Evolutionary conservation across 1,140 invertebrate genomes (phyloP).

Genomic region (Drosophila gunungcola): DNA sequence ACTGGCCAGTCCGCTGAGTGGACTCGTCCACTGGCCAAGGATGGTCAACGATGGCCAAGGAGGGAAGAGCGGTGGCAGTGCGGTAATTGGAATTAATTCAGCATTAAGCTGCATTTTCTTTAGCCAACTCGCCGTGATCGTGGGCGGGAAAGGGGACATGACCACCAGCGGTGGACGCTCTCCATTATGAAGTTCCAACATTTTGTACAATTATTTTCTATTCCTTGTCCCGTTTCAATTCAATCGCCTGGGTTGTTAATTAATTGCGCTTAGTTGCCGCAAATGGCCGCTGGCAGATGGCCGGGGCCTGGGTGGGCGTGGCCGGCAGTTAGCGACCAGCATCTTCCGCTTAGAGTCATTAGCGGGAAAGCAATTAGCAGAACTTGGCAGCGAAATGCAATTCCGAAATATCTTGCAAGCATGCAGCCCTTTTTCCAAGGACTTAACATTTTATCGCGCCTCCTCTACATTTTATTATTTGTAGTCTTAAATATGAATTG

Average conservation of each 20-base stretch:
- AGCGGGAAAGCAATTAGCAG: slow-evolving; percentile 55
- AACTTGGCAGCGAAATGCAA: slow-evolving; percentile 43
- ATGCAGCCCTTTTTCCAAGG: neutral
- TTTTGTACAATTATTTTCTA: slow-evolving; percentile 82
- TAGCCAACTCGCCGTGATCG: slow-evolving; percentile 56
- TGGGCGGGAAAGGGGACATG: slow-evolving; percentile 21
- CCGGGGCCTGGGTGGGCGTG: slow-evolving; percentile 41
- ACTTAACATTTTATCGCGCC: slow-evolving; percentile 6
- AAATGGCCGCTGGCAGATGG: slow-evolving; percentile 69
- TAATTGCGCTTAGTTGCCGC: slow-evolving; percentile 76
- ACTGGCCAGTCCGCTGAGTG: slow-evolving; percentile 48
- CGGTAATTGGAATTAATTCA: slow-evolving; percentile 83
- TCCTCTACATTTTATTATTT: neutral
- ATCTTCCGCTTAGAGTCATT: slow-evolving; percentile 49
- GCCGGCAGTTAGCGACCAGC: slow-evolving; percentile 31
- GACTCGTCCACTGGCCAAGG: slow-evolving; percentile 45
- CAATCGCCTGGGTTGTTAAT: slow-evolving; percentile 60
- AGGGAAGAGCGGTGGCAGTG: slow-evolving; percentile 20
- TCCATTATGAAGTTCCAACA: slow-evolving; percentile 70
- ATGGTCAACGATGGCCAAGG: slow-evolving; percentile 25
- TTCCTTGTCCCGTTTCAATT: slow-evolving; percentile 51
- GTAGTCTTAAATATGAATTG: neutral
- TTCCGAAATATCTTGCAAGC: slow-evolving; percentile 24
- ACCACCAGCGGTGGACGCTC: slow-evolving; percentile 7
- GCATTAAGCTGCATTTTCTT: slow-evolving; percentile 82